Evolutionary conservation across 2,113 vertebrate species (phyloP).

Genomic region (Origma solitaria): DNA sequence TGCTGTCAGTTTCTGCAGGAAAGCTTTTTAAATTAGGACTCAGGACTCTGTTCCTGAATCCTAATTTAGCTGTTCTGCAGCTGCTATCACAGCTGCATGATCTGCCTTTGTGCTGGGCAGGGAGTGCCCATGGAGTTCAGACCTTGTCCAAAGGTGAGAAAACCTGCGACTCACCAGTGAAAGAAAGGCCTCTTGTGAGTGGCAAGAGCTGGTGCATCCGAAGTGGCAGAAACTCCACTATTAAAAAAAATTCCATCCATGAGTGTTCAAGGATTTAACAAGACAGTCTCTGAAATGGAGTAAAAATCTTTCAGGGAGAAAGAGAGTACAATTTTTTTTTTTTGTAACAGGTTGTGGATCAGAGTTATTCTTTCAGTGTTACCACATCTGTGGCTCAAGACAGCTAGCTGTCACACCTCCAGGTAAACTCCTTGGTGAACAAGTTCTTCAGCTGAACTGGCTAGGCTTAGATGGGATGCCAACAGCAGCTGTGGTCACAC

Average conservation of each 20-base stretch:
- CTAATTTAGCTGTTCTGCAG: neutral
- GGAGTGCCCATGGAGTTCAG: neutral
- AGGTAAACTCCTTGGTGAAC: neutral
- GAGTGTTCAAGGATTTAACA: neutral
- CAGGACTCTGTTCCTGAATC: neutral
- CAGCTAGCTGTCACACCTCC: neutral
- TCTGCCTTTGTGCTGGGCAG: neutral
- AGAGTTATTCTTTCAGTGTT: neutral
- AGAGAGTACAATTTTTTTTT: neutral
- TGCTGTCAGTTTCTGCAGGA: neutral
- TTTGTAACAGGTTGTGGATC: neutral
- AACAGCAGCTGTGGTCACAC: neutral
- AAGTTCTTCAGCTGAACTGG: conserved; percentile 3
- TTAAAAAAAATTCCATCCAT: neutral
- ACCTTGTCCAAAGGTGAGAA: neutral
- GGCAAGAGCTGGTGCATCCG: neutral
- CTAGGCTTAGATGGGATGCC: neutral
- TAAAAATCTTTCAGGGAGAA: neutral
- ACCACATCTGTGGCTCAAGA: neutral
- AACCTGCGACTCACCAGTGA: neutral
- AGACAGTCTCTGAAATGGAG: neutral
- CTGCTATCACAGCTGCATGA: neutral
- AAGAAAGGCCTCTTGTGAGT: neutral
- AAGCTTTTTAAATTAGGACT: too few relatives aligned
- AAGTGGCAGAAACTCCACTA: neutral